Percentiles rank a stretch among this genome's conserved stretches.
Conservation (phyloP, 2,797 vertebrate genomes). For the Gallinago nigripennis region DNA sequence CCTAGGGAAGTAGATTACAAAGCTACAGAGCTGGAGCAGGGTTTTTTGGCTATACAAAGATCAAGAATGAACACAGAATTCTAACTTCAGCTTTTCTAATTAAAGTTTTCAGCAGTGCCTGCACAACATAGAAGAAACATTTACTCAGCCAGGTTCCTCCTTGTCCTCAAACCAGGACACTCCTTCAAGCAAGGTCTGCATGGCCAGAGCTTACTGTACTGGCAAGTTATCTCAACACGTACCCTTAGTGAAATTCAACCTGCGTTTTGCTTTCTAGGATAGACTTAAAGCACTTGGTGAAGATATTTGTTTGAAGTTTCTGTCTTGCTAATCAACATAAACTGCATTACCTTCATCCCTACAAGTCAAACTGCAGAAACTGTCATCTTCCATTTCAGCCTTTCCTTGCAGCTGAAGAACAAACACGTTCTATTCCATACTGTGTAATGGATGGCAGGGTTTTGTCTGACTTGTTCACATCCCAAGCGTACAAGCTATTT, state of each 20-base stretch:
- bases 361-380: not conserved
- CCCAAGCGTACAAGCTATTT: not conserved
- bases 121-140: not conserved
- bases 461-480: not conserved
- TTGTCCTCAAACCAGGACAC: not conserved
- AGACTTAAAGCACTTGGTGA: not conserved
- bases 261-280: not conserved
- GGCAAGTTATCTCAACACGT: not conserved
- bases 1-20: not conserved
- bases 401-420: not conserved
- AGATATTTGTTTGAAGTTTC: not conserved
- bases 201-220: not conserved
- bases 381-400: not conserved
- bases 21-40: not conserved
- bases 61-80: not conserved
- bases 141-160: not conserved
- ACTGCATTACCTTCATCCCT: not conserved
- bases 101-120: not conserved
- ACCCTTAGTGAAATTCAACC: not conserved
- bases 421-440: not conserved
- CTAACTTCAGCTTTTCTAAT: not conserved
- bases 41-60: not conserved
- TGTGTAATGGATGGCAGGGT: not conserved
- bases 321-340: not conserved
- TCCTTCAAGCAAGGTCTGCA: not conserved